phyloP scores from a whole-genome alignment of 2,797 vertebrate species.

The Trachops cirrhosus region DNA sequence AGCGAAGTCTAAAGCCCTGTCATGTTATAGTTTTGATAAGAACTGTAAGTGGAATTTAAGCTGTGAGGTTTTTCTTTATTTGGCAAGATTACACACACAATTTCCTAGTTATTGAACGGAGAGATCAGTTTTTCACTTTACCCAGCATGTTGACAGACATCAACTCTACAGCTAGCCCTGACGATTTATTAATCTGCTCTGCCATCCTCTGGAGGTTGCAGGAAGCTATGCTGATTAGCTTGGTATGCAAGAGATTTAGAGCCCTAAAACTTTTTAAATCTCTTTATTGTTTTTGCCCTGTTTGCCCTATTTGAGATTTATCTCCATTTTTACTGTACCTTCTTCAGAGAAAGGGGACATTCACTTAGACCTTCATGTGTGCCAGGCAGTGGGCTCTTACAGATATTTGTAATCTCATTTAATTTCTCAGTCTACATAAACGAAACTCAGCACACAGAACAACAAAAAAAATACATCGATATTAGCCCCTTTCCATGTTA shows the following conservation, averaged over 20 bases:
- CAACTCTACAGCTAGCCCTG: not conserved
- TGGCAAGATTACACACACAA: not conserved
- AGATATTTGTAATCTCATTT: not conserved
- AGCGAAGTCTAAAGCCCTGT: not conserved
- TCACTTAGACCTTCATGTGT: not conserved
- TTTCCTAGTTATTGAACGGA: slow-evolving; percentile 36
- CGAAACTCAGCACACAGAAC: not conserved
- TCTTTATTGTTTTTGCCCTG: not conserved
- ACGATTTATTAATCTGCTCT: slow-evolving; percentile 57
- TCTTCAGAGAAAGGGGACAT: not conserved
- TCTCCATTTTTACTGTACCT: not conserved
- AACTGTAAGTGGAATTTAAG: slow-evolving; percentile 42
- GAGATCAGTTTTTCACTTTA: slow-evolving; percentile 58
- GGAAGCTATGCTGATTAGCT: slow-evolving; percentile 34
- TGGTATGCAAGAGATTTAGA: not conserved
- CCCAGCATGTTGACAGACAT: slow-evolving; percentile 46
- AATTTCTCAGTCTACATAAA: not conserved
- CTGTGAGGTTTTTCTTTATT: slow-evolving; percentile 1
- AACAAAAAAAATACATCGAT: slow-evolving; percentile 10
- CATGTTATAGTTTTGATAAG: slow-evolving; percentile 51
- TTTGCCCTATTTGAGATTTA: not conserved
- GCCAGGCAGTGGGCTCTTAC: not conserved
- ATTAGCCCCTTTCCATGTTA: not conserved
- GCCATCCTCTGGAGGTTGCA: slow-evolving; percentile 56
- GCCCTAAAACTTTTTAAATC: not conserved